phyloP scores from a whole-genome alignment of 2,113 vertebrate species.

The Rhinolophus sinicus region DNA sequence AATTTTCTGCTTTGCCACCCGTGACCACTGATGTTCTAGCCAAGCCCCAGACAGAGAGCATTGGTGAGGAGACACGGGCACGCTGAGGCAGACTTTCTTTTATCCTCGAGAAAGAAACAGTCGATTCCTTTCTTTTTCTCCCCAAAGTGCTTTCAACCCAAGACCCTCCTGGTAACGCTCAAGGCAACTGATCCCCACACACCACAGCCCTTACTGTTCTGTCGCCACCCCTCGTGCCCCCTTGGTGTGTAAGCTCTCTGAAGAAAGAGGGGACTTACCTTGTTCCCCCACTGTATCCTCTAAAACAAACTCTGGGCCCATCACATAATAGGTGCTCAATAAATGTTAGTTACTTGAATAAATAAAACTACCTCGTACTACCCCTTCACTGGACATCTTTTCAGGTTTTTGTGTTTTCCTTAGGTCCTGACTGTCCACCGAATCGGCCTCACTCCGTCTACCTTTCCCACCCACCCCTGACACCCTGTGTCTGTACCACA shows the following conservation, averaged over 20 bases:
- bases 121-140: background rate
- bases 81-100: background rate
- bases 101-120: background rate
- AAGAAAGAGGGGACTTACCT: background rate
- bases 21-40: background rate
- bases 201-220: accelerated
- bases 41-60: background rate
- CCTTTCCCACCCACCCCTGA: accelerated
- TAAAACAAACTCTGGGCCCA: background rate
- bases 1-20: background rate
- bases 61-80: background rate
- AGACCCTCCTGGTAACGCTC: background rate
- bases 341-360: background rate
- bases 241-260: background rate
- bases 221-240: background rate
- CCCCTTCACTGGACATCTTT: background rate
- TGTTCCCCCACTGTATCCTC: background rate
- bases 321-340: background rate
- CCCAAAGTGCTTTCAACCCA: background rate
- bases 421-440: background rate
- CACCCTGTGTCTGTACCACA: accelerated
- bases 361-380: background rate
- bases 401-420: background rate
- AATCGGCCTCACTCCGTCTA: background rate
- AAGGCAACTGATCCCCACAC: accelerated